Base-by-base conservation (phyloP, 2,113 vertebrate species). In the Ranitomeya variabilis region DNA sequence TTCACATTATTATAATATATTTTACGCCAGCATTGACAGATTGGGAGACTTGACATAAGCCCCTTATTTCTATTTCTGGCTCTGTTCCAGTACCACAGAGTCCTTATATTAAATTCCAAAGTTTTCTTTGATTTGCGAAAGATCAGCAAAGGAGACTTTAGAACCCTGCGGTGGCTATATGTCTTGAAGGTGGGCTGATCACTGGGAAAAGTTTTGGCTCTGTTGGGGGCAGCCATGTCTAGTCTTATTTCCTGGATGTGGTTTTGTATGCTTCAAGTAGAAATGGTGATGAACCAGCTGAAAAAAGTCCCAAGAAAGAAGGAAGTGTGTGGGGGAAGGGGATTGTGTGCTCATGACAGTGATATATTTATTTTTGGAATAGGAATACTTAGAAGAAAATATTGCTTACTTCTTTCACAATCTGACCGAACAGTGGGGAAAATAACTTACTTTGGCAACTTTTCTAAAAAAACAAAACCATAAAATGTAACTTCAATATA, bases 161-260 rank as follows among this genome's bases (percentile, higher is more conserved):
- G 59, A 26, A 11, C 45, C 21, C 84, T 74, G n/a, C 26, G 80
- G 66, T 76, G 14, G 21, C 6, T 76, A 13, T 88, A 15, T 74
- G 64, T 74, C 31, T 80, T 52, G 67, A 80, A 71, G 73, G 21
- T 37, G 37, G 82, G 37, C 52, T 64, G 78, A 82, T 66, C 52
- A 55, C 10, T 81, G 14, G 9, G 9, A 60, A 26, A 23, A 77
- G 45, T 52, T 62, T 62, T 31, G 45, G 15, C 64, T 80, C 51
- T 87, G 86, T 77, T 77, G 76, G 76, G 76, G 85, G 85, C 13
- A 79, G 51, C 37, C 62, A 52, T 80, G 85, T 86, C 78, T 88
- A 81, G 87, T 82, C 57, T 74, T 15, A 77, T 88, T 88, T 88
- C 87, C 87, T 62, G 80, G 69, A 88, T 83, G 87, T 83, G 87